Percentiles rank a stretch among this genome's conserved stretches.
Evolutionary conservation across 2,888 invertebrate genomes (phyloP).

Genomic region (Megamerina dolium): DNA sequence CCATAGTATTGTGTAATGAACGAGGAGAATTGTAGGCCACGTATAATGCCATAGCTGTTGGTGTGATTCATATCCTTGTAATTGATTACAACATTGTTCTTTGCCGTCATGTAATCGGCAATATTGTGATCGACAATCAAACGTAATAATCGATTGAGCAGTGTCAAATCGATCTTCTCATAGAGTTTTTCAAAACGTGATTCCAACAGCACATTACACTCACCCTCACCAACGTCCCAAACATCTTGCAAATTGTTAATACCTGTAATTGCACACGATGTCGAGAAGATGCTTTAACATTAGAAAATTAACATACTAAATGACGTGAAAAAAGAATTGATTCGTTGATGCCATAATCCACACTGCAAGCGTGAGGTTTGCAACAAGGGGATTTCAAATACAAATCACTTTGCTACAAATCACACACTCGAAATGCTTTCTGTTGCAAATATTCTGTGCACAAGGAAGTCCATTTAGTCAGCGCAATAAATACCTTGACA

Average conservation of each 20-base stretch:
- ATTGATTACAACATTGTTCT: slow-evolving; percentile 99
- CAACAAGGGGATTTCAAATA: slow-evolving; percentile 61
- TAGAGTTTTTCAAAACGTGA: slow-evolving; percentile 98
- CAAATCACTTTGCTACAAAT: slow-evolving; percentile 63
- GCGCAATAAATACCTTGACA: slow-evolving; percentile 73
- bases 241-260: slow-evolving; percentile 97
- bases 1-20: slow-evolving; percentile 99
- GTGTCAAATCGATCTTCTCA: slow-evolving; percentile 98
- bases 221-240: slow-evolving; percentile 98
- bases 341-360: no score
- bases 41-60: slow-evolving; percentile 97
- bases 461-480: background rate
- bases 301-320: background rate
- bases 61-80: slow-evolving; percentile 99
- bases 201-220: slow-evolving; percentile 96
- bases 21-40: slow-evolving; percentile 98
- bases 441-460: background rate
- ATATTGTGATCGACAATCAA: slow-evolving; percentile 99
- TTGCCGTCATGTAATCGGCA: slow-evolving; percentile 99
- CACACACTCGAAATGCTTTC: slow-evolving; percentile 53
- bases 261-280: no score
- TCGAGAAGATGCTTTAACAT: no score
- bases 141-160: slow-evolving; percentile 90
- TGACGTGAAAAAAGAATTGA: no score
- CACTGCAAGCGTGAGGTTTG: slow-evolving; percentile 61